Conservation (phyloP, 35 echinoderm and acorn worm genomes). For the Diadema setosum region DNA sequence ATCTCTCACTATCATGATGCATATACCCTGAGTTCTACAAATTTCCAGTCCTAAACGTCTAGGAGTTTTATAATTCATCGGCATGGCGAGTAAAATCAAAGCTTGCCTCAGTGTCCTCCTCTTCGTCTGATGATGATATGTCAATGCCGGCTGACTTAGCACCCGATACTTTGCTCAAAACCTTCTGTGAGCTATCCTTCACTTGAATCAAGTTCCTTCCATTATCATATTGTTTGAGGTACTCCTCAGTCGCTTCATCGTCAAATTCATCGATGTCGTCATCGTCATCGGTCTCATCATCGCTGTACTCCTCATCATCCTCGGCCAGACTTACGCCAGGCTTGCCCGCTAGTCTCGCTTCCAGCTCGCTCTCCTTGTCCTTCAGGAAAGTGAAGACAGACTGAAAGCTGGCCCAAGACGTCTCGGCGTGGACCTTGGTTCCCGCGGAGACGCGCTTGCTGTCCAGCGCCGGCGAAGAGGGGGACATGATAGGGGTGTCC, state of each 20-base stretch:
- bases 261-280: neutral
- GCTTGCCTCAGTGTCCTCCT: neutral
- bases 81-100: neutral
- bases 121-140: neutral
- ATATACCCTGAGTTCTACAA: no score
- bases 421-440: constrained; percentile 72
- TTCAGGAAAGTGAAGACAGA: constrained; percentile 53
- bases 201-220: no score
- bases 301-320: neutral
- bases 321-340: neutral
- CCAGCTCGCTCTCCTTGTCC: neutral
- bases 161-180: neutral
- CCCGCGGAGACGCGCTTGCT: constrained; percentile 58
- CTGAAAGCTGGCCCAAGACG: constrained; percentile 61
- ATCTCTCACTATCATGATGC: no score
- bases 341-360: neutral
- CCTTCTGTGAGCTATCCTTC: neutral
- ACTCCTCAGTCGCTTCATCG: no score
- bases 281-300: neutral
- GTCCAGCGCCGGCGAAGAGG: neutral
- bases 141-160: neutral
- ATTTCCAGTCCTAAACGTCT: no score
- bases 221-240: no score
- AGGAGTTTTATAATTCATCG: neutral
- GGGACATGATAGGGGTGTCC: neutral